These are phyloP conservation scores for Sebastes oblongus DNA, from an alignment of 2,797 vertebrate species.

Conservation along the genomic window DNA sequence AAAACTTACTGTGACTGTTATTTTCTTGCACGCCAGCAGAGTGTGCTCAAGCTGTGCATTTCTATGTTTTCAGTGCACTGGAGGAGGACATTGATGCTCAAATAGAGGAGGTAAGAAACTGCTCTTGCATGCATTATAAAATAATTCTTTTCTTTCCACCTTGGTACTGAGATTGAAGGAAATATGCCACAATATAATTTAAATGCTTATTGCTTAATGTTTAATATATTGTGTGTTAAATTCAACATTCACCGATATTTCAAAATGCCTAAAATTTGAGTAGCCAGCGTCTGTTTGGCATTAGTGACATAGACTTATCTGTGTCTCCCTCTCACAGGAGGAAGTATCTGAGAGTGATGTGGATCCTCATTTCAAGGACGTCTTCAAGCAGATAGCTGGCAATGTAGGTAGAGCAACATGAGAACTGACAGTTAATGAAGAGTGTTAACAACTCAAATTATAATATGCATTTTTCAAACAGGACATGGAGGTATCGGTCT, in stretches of 20 bases:
- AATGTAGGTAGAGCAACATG: conserved; percentile 77
- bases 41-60: conserved; percentile 8
- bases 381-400: conserved; percentile 89
- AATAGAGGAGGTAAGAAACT: conserved; percentile 84
- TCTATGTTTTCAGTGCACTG: conserved; percentile 77
- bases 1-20: background rate
- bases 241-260: background rate
- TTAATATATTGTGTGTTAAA: background rate
- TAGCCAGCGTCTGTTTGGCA: background rate
- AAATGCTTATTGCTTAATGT: background rate
- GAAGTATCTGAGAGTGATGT: conserved; percentile 85
- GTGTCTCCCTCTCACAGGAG: conserved; percentile 63
- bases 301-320: background rate
- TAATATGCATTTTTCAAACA: conserved; percentile 30
- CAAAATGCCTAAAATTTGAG: background rate
- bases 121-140: background rate
- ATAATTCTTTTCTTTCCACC: background rate
- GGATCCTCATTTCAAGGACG: conserved; percentile 84
- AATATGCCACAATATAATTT: background rate
- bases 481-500: conserved; percentile 90
- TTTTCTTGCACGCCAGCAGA: background rate
- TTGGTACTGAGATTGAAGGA: background rate
- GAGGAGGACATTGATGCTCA: conserved; percentile 84
- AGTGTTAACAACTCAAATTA: background rate
- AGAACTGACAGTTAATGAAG: background rate